These are phyloP conservation scores for Oostethus manadensis DNA, from an alignment of 2,113 vertebrate genomes.

Conservation along the genomic window DNA sequence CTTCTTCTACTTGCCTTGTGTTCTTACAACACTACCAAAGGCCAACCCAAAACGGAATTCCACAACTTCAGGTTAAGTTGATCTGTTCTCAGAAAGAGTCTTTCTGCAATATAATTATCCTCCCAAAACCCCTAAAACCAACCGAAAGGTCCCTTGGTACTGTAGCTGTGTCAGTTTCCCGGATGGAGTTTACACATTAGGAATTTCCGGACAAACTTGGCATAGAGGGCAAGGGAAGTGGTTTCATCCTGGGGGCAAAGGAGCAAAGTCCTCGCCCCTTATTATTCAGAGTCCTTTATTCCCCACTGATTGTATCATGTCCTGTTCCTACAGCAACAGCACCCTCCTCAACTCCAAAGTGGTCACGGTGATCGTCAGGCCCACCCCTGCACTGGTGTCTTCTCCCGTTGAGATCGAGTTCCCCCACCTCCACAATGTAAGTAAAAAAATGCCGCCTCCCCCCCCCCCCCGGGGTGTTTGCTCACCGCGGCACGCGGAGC, in stretches of 20 bases:
- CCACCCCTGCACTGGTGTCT: conserved; percentile 78
- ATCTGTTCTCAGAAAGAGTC: too few species aligned
- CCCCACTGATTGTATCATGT: conserved; percentile 20
- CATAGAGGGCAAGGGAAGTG: too few species aligned
- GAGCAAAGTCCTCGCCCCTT: background rate
- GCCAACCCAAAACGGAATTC: too few species aligned
- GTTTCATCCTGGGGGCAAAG: too few species aligned
- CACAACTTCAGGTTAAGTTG: too few species aligned
- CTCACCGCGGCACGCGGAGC: conserved; percentile 21
- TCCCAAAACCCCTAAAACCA: too few species aligned
- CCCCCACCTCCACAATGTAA: conserved; percentile 92
- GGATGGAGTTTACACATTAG: too few species aligned
- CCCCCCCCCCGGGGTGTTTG: conserved; percentile 40
- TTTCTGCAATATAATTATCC: too few species aligned
- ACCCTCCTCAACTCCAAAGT: conserved; percentile 92
- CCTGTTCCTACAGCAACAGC: conserved; percentile 75
- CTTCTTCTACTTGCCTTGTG: background rate
- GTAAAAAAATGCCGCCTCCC: conserved; percentile 52
- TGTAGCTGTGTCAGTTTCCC: too few species aligned
- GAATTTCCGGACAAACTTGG: too few species aligned
- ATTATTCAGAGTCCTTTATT: background rate
- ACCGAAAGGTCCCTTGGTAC: too few species aligned
- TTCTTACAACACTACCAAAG: background rate
- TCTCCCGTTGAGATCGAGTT: conserved; percentile 91
- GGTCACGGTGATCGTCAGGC: conserved; percentile 90